Percentiles rank a stretch among this genome's conserved stretches.
These are phyloP conservation scores for Alfaro cultratus DNA, from an alignment of 2,797 vertebrate genomes.

Conservation along the genomic window DNA sequence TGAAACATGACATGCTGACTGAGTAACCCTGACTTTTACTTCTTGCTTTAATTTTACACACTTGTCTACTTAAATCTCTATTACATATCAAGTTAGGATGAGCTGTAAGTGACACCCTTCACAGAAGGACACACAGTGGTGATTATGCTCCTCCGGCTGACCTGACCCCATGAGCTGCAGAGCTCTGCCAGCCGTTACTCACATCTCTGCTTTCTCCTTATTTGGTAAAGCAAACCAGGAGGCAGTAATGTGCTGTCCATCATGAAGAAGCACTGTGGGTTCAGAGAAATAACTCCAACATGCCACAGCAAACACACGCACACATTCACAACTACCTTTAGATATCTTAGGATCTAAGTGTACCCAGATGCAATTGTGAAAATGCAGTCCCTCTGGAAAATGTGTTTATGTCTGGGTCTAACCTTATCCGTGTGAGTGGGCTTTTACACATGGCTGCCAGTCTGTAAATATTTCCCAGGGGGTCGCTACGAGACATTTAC, in stretches of 20 bases:
- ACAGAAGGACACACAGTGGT: slow-evolving; percentile 17
- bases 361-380: not conserved
- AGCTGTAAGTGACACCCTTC: slow-evolving; percentile 16
- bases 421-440: not conserved
- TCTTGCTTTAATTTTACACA: not conserved
- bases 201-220: slow-evolving; percentile 62
- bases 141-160: slow-evolving; percentile 47
- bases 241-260: slow-evolving; percentile 49
- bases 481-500: not conserved
- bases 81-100: not conserved
- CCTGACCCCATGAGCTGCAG: slow-evolving; percentile 41
- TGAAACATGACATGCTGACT: not conserved
- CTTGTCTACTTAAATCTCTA: not conserved
- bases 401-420: not conserved
- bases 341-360: not conserved
- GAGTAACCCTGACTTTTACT: not conserved
- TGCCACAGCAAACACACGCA: slow-evolving; percentile 20
- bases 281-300: slow-evolving; percentile 25
- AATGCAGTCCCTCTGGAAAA: not conserved
- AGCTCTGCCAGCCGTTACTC: slow-evolving; percentile 36
- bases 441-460: slow-evolving; percentile 19
- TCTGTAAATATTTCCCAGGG: slow-evolving; percentile 7
- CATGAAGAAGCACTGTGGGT: slow-evolving; percentile 25
- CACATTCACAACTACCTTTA: not conserved
- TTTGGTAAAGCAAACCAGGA: slow-evolving; percentile 62